Conservation (phyloP, 2,797 vertebrate genomes). For the Clamator glandarius region DNA sequence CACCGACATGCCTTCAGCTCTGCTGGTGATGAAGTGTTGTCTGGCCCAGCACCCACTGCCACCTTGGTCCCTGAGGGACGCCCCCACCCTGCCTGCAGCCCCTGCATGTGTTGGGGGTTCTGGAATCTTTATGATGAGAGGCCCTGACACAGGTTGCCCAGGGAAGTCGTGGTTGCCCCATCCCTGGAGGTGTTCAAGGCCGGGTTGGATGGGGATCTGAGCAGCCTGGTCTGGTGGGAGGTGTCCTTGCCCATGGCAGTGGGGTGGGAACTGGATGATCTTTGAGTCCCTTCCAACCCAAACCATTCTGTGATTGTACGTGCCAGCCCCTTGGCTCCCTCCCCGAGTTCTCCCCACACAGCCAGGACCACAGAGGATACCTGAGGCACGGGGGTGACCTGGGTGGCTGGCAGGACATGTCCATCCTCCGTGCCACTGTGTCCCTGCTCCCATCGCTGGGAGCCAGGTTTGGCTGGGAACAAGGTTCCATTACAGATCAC, state of each 20-base stretch:
- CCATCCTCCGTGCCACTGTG: background rate
- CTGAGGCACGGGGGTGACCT: fast-evolving
- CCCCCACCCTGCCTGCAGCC: background rate
- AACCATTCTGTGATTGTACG: too few relatives aligned
- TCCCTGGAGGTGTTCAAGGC: too few relatives aligned
- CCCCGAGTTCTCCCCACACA: background rate
- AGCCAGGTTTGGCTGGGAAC: background rate
- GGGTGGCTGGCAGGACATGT: background rate
- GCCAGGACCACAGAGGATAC: background rate
- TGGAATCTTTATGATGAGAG: too few relatives aligned
- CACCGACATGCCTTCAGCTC: background rate
- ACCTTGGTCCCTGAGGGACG: background rate
- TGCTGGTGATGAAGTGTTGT: background rate
- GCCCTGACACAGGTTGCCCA: too few relatives aligned
- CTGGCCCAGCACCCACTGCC: background rate
- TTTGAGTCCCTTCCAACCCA: too few relatives aligned
- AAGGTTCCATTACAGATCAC: background rate
- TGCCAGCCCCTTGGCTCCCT: background rate
- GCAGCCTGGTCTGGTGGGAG: too few relatives aligned
- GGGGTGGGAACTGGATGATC: too few relatives aligned
- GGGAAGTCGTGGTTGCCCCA: too few relatives aligned
- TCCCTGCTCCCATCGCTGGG: background rate
- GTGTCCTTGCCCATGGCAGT: too few relatives aligned
- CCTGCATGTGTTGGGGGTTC: too few relatives aligned
- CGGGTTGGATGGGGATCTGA: too few relatives aligned